Evolutionary conservation across 2,888 invertebrate species (phyloP).

Genomic region (Synergus japonicus): DNA sequence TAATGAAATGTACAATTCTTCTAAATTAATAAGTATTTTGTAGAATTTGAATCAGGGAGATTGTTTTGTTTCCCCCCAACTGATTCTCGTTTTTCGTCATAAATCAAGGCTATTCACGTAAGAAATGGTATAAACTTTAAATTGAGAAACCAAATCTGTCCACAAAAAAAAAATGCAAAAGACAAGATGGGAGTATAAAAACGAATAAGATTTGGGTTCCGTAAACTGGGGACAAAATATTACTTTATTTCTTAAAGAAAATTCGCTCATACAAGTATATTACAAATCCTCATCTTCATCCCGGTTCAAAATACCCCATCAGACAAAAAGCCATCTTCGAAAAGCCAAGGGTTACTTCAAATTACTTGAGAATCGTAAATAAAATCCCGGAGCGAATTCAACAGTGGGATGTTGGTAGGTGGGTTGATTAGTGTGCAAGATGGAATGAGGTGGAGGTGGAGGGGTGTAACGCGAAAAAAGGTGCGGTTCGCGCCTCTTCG

Average conservation of each 20-base stretch:
- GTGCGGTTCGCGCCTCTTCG: conserved; percentile 60
- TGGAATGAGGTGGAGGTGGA: conserved; percentile 15
- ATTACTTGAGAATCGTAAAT: conserved; percentile 36
- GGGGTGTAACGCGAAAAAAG: conserved; percentile 47
- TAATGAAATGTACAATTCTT: too few relatives aligned
- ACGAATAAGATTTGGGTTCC: conserved; percentile 11
- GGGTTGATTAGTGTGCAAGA: conserved; percentile 27
- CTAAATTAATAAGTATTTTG: too few relatives aligned
- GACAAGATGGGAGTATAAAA: conserved; percentile 23
- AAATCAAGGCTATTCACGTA: too few relatives aligned
- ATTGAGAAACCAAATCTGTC: too few relatives aligned
- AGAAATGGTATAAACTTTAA: too few relatives aligned
- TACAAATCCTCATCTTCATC: conserved; percentile 26
- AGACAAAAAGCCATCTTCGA: conserved; percentile 24
- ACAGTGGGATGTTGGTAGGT: background rate
- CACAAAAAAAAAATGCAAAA: conserved; percentile 2
- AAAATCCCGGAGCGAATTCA: conserved; percentile 19
- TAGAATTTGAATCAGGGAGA: too few relatives aligned
- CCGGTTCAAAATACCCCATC: conserved; percentile 31
- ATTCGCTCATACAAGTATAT: conserved; percentile 32
- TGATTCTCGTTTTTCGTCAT: too few relatives aligned
- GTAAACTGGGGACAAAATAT: conserved; percentile 23
- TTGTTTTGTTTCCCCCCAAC: too few relatives aligned
- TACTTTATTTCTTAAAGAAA: background rate
- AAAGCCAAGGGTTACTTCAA: conserved; percentile 25